A percentile compares a stretch with the other conserved stretches of the same genome.
Evolutionary conservation across 2,113 vertebrate species (phyloP).

Genomic region (Eira barbara): DNA sequence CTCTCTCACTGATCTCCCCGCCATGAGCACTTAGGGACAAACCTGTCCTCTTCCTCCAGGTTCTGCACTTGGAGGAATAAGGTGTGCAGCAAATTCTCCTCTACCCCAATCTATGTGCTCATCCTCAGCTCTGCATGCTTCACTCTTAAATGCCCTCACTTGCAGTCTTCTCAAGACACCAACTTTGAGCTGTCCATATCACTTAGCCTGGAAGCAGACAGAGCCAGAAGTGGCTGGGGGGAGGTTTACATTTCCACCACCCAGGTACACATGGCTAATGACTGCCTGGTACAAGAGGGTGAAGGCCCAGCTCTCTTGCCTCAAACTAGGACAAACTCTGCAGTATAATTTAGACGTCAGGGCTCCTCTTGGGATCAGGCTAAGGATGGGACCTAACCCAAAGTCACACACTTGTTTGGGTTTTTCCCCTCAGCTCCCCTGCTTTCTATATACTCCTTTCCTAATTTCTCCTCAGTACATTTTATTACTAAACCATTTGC

Average conservation of each 20-base stretch:
- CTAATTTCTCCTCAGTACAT: background rate
- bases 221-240: background rate
- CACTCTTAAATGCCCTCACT: background rate
- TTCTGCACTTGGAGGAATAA: background rate
- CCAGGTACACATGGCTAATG: background rate
- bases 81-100: background rate
- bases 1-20: background rate
- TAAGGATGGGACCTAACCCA: background rate
- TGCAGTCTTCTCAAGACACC: background rate
- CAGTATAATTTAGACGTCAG: background rate
- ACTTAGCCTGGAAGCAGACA: background rate
- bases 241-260: background rate
- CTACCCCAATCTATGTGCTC: background rate
- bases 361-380: background rate
- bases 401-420: background rate
- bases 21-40: background rate
- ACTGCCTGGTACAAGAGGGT: no score
- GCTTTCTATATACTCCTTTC: background rate
- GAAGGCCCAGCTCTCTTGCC: background rate
- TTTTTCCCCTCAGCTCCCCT: background rate
- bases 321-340: background rate
- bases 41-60: background rate
- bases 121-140: background rate
- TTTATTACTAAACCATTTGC: background rate
- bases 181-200: background rate